A percentile compares a stretch with the other conserved stretches of the same genome.
Evolutionary conservation across 2,888 invertebrate species (phyloP).

Genomic region (Dione juno): DNA sequence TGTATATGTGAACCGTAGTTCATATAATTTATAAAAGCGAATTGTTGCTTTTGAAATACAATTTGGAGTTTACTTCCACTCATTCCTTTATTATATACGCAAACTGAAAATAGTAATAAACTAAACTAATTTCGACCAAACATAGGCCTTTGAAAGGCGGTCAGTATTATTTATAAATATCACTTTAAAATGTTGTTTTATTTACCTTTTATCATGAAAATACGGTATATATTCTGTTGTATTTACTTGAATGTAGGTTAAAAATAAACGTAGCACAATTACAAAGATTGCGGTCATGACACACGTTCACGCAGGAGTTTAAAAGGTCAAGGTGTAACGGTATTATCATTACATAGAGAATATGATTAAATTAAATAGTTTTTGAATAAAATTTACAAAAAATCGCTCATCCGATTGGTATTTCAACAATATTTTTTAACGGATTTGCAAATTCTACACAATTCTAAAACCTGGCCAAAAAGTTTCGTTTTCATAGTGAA

Average conservation of each 20-base stretch:
- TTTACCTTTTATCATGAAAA: neutral
- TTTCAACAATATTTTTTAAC: too few relatives aligned
- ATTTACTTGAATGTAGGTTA: neutral
- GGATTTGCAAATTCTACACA: too few relatives aligned
- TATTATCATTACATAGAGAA: neutral
- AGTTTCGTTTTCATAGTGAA: too few relatives aligned
- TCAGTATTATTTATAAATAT: conserved; percentile 3
- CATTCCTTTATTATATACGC: conserved; percentile 2
- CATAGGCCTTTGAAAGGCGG: conserved; percentile 1
- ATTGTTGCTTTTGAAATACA: too few relatives aligned
- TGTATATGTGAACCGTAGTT: neutral
- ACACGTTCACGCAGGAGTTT: neutral
- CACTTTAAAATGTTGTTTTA: neutral
- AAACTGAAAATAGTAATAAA: conserved; percentile 14
- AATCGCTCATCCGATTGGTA: too few relatives aligned
- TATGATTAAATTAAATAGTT: neutral
- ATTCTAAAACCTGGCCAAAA: too few relatives aligned
- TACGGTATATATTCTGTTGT: neutral
- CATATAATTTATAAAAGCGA: neutral
- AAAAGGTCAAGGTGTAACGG: conserved; percentile 5
- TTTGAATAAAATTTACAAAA: too few relatives aligned
- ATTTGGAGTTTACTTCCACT: neutral
- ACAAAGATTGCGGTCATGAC: neutral
- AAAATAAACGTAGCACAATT: neutral
- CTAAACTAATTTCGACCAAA: conserved; percentile 1